Evolutionary conservation across 1,140 invertebrate species (phyloP).

Genomic region (Hyphantria cunea): DNA sequence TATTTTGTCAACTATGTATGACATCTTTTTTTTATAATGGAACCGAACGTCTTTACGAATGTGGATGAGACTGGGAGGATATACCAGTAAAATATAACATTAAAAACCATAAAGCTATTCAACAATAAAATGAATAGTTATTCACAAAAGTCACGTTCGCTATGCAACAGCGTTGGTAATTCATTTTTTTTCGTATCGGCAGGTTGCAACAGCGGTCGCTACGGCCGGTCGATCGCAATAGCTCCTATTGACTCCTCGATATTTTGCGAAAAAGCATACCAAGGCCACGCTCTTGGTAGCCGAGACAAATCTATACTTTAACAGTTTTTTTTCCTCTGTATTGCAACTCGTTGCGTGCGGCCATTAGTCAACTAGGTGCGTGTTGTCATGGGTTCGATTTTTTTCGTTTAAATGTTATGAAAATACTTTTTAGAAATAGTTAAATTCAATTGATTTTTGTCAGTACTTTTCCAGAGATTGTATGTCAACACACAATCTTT

Average conservation of each 20-base stretch:
- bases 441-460: too few species aligned
- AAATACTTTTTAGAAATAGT: slow-evolving; percentile 8
- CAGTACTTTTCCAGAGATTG: too few species aligned
- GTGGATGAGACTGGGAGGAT: too few species aligned
- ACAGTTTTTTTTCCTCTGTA: slow-evolving; percentile 56
- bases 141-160: slow-evolving; percentile 19
- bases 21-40: too few species aligned
- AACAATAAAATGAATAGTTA: background rate
- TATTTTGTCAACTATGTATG: too few species aligned
- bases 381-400: slow-evolving; percentile 45
- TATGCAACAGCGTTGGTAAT: slow-evolving; percentile 26
- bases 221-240: slow-evolving; percentile 54
- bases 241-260: slow-evolving; percentile 41
- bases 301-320: slow-evolving; percentile 74
- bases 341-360: slow-evolving; percentile 63
- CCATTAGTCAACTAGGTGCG: slow-evolving; percentile 58
- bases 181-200: slow-evolving; percentile 20
- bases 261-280: slow-evolving; percentile 64
- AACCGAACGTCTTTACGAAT: too few species aligned
- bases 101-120: background rate
- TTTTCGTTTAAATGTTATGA: slow-evolving; percentile 30
- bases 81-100: background rate
- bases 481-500: too few species aligned
- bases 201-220: slow-evolving; percentile 26
- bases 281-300: slow-evolving; percentile 60